Evolutionary conservation across 2,888 invertebrate genomes (phyloP).

Genomic region (Shargacucullia verbasci): DNA sequence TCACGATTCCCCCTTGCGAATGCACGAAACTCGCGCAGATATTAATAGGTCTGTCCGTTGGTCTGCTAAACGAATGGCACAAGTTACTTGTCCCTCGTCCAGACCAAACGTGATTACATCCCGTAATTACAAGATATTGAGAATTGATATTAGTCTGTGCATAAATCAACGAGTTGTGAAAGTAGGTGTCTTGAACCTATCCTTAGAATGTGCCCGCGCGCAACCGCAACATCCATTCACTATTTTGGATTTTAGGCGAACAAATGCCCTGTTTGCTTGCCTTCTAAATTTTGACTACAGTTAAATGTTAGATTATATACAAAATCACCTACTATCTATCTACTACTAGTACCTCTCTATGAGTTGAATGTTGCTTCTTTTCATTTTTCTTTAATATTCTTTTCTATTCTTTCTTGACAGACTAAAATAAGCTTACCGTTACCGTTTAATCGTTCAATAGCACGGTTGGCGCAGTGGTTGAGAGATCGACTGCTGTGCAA

Average conservation of each 20-base stretch:
- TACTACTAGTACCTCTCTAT: too few species aligned
- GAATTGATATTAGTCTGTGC: constrained; percentile 39
- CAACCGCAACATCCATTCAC: neutral
- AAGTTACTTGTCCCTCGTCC: constrained; percentile 22
- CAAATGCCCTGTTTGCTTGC: neutral
- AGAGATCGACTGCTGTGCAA: too few species aligned
- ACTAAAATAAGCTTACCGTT: too few species aligned
- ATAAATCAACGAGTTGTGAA: constrained; percentile 44
- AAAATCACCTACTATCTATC: too few species aligned
- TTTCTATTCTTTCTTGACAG: too few species aligned
- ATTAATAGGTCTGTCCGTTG: constrained; percentile 44
- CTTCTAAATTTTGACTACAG: too few species aligned
- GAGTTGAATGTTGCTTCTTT: too few species aligned
- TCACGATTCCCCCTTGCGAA: constrained; percentile 45
- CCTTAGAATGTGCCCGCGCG: constrained; percentile 12
- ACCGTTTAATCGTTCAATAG: too few species aligned
- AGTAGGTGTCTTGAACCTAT: constrained; percentile 28
- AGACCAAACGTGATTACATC: constrained; percentile 39
- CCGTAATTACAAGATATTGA: constrained; percentile 47
- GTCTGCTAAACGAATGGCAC: constrained; percentile 18
- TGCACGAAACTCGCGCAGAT: constrained; percentile 21
- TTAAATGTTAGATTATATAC: too few species aligned
- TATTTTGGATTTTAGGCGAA: constrained; percentile 2
- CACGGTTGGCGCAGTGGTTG: too few species aligned
- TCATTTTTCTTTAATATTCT: too few species aligned